Evolutionary conservation across 2,888 invertebrate genomes (phyloP).

Genomic region (Periphyllus acericola): DNA sequence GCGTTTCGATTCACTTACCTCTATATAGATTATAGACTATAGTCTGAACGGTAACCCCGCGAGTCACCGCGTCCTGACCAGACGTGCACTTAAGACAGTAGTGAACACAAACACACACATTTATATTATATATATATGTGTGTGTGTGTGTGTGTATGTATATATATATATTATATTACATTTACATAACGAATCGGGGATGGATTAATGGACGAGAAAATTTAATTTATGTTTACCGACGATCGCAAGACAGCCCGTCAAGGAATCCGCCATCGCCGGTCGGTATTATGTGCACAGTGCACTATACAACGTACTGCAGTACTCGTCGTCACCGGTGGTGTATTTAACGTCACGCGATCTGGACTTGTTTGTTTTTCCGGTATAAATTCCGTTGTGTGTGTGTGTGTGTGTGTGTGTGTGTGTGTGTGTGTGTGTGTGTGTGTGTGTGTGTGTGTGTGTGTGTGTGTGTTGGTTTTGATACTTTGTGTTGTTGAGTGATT

Average conservation of each 20-base stretch:
- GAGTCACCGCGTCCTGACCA: not conserved
- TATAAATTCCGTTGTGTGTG: not conserved
- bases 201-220: conserved; percentile 48
- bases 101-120: not conserved
- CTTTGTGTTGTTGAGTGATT: not conserved
- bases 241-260: conserved; percentile 19
- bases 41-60: too few relatives aligned
- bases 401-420: not conserved
- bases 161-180: not conserved
- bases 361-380: conserved; percentile 16
- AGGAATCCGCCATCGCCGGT: not conserved
- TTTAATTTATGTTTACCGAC: conserved; percentile 44
- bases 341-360: conserved; percentile 43
- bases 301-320: not conserved
- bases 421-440: not conserved
- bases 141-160: too few relatives aligned
- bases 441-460: not conserved
- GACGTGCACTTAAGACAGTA: conserved; percentile 13
- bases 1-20: not conserved
- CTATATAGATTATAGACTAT: too few relatives aligned
- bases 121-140: not conserved
- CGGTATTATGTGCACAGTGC: not conserved
- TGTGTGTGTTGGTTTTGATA: not conserved
- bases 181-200: not conserved
- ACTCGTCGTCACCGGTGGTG: not conserved